A percentile compares a stretch with the other conserved stretches of the same genome.
Conservation (phyloP, 2,888 invertebrate species). For the Drosophila dives region DNA sequence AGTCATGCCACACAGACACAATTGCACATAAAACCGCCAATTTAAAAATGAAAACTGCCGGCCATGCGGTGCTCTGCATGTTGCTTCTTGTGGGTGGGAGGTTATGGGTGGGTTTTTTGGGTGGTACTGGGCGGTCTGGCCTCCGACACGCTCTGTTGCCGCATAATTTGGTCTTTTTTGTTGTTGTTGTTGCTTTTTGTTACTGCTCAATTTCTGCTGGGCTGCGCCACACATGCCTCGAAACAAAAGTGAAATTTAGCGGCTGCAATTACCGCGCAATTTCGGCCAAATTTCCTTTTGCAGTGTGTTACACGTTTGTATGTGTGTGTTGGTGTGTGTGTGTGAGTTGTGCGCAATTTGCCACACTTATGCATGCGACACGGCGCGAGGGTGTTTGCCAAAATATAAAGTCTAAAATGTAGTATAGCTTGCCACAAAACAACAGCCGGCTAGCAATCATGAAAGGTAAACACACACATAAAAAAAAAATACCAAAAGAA, state of each 20-base stretch:
- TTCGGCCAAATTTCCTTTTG: slow-evolving; percentile 73
- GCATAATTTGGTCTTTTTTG: slow-evolving; percentile 63
- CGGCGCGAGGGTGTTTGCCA: slow-evolving; percentile 37
- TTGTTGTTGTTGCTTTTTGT: slow-evolving; percentile 64
- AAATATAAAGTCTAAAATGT: slow-evolving; percentile 54
- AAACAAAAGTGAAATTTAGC: slow-evolving; percentile 80
- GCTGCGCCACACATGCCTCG: slow-evolving; percentile 30
- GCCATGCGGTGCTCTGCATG: slow-evolving; percentile 46
- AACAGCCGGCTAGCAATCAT: slow-evolving; percentile 63
- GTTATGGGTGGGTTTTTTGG: background rate
- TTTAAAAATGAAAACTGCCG: slow-evolving; percentile 79
- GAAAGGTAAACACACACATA: slow-evolving; percentile 68
- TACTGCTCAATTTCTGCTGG: slow-evolving; percentile 72
- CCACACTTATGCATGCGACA: slow-evolving; percentile 68
- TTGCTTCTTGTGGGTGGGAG: slow-evolving; percentile 1
- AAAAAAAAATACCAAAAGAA: slow-evolving; percentile 8
- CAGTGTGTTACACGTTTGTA: slow-evolving; percentile 28
- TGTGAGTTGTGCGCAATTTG: slow-evolving; percentile 60
- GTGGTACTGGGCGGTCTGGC: background rate
- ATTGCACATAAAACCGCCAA: slow-evolving; percentile 81
- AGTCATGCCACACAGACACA: slow-evolving; percentile 43
- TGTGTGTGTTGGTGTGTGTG: slow-evolving; percentile 12
- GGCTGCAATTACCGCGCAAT: slow-evolving; percentile 79
- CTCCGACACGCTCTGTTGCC: slow-evolving; percentile 59
- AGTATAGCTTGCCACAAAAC: slow-evolving; percentile 45